Evolutionary conservation across 2,797 vertebrate species (phyloP), one percentile per base, ranked within the genome.

Genomic region (Acrocephalus scirpaceus): DNA sequence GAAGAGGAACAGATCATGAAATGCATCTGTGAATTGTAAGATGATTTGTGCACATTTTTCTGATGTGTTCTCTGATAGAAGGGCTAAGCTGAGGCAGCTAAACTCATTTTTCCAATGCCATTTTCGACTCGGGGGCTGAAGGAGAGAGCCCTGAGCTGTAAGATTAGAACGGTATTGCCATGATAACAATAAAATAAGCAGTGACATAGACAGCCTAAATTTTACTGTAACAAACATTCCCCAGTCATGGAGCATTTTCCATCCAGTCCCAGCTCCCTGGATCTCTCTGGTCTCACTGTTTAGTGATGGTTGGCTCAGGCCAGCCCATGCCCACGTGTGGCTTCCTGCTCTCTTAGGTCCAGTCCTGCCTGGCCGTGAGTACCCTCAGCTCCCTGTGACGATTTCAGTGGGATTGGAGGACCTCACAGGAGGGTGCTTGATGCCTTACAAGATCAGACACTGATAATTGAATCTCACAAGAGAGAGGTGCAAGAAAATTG

Each of bases 351-450:
- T 30, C 65, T 22, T 14, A 9, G 45, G 29, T 54, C 57, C 25
- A 2, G 54, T 76, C 72, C 85, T 84, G 91, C 65, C 60, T n/a
- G 73, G 70, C 62, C 53, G 0, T 66, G 87, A 81, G 70, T 19
- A 32, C 70, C 70, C 70, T 95, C 82, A 36, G 29, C 79, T 94
- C 54, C n/a, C 32, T 42, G 76, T 50, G 54, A 65, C 81, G 79
- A 26, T 82, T 92, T 92, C 83, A 17, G 65, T 44, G 47, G 61
- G 65, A 80, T 0, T 91, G 93, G 91, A 96, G 94, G 36, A 69
- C 58, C 62, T 96, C 89, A 51, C 91, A 90, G 93, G 85, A 95
- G 81, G 48, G 70, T 88, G 73, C 91, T 95, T 73, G 88, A 86
- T 73, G 60, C 60, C 60, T 94, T 51, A 48, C 62, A 73, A 84